Evolutionary conservation across 2,797 vertebrate species (phyloP), one percentile per base, ranked within the genome.

Genomic region (Rhynchonycteris naso): DNA sequence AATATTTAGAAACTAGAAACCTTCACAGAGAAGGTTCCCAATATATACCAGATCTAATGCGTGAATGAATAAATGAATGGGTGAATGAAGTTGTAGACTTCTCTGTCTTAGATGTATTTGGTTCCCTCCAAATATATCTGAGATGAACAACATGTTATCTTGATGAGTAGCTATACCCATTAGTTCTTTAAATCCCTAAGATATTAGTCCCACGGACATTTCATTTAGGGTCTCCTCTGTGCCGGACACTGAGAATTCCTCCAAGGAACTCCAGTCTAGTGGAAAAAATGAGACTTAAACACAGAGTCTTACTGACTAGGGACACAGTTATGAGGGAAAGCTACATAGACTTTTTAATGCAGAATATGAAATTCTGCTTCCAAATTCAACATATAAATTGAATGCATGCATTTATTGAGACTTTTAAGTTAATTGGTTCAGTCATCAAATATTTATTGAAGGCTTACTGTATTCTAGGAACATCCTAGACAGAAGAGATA

Each of bases 291-390:
- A 47, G 2, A 72, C 50, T 66, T 43, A 71, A 65, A 30, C 35
- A 61, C 2, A 8, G 50, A 75, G 28, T 47, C 21, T 28, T 68
- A 21, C 30, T 21, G 24, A 28, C 38, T 5, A 63, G 56, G 43
- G 72, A 84, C 26, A 72, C 10, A 14, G 59, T 66, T 79, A 38
- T 69, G 58, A 86, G 63, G n/a, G 19, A 43, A 81, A 38, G 7
- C 58, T 22, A 59, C 38, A 43, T 8, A 50, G 38, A 87, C 63
- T 82, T 89, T 90, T 76, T 58, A 71, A 72, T 22, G 65, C 26
- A 59, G 33, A 92, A 50, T 88, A 82, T n/a, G 18, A 94, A 95
- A 81, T 68, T 90, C 65, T 72, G 58, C 79, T 96, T 93, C 56
- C 11, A 2, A 33, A 61, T 74, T 88, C 68, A 59, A 81, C 76